Conservation (phyloP, 2,888 invertebrate species). For the Acholoe squamosa region DNA sequence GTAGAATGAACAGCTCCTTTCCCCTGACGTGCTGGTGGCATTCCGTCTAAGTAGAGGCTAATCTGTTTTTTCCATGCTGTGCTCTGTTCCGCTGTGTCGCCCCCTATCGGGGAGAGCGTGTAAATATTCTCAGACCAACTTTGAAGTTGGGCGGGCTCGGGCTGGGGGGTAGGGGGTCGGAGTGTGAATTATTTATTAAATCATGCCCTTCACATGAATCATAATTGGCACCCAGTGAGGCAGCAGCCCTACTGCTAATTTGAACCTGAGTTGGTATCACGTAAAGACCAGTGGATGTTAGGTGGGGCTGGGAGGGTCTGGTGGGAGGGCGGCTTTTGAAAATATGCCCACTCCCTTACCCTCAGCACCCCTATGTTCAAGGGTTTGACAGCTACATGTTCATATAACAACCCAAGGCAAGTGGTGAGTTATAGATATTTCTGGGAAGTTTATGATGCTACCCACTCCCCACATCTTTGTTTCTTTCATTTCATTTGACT, state of each 20-base stretch:
- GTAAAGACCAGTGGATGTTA: not conserved
- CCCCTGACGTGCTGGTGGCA: not conserved
- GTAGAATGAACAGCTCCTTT: not conserved
- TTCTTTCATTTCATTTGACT: too few relatives aligned
- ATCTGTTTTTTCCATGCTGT: conserved; percentile 3
- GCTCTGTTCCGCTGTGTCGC: not conserved
- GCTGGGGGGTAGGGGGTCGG: not conserved
- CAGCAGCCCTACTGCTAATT: not conserved
- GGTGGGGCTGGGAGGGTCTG: not conserved
- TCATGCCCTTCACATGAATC: conserved; percentile 34
- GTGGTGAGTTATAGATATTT: too few relatives aligned
- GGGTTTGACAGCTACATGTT: too few relatives aligned
- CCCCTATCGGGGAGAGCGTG: not conserved
- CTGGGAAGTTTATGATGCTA: too few relatives aligned
- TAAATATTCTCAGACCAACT: conserved; percentile 6
- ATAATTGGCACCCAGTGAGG: not conserved
- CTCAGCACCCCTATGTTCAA: too few relatives aligned
- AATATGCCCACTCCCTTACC: too few relatives aligned
- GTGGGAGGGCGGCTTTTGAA: not conserved
- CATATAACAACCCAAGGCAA: too few relatives aligned
- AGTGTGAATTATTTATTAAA: conserved; percentile 33
- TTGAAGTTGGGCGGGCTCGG: not conserved
- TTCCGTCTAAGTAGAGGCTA: not conserved
- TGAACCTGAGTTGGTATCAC: not conserved
- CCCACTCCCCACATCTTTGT: too few relatives aligned